Percentiles rank a stretch among this genome's conserved stretches.
Conservation (phyloP, 1,140 invertebrate genomes). For the Cyrtorhinus lividipennis region DNA sequence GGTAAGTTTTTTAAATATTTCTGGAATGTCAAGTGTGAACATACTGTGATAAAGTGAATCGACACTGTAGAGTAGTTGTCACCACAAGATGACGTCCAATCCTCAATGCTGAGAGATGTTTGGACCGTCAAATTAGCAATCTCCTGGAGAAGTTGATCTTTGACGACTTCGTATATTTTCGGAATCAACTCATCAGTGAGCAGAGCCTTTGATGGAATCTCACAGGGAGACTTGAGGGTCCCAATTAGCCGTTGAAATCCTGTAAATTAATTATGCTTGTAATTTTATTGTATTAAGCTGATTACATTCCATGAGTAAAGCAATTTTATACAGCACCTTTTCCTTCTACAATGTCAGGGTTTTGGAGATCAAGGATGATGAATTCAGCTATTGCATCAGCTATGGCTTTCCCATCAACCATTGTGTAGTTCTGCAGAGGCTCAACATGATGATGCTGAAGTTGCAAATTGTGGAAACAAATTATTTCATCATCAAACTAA, state of each 20-base stretch:
- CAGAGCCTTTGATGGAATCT: slow-evolving; percentile 37
- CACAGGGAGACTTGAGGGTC: slow-evolving; percentile 35
- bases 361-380: slow-evolving; percentile 34
- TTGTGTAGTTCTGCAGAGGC: slow-evolving; percentile 15
- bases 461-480: neutral
- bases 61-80: slow-evolving; percentile 34
- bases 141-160: slow-evolving; percentile 29
- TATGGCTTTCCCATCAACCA: slow-evolving; percentile 29
- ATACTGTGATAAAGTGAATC: slow-evolving; percentile 34
- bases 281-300: neutral
- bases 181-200: slow-evolving; percentile 37
- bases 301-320: too few species aligned
- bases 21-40: too few species aligned
- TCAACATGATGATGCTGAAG: neutral
- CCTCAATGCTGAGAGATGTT: slow-evolving; percentile 35
- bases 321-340: slow-evolving; percentile 26
- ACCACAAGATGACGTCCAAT: slow-evolving; percentile 34
- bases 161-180: slow-evolving; percentile 33
- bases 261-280: slow-evolving; percentile 1
- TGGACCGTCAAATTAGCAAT: slow-evolving; percentile 29
- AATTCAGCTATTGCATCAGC: slow-evolving; percentile 36
- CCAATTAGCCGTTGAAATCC: slow-evolving; percentile 35
- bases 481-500: neutral
- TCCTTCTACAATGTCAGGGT: slow-evolving; percentile 36
- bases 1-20: slow-evolving; percentile 29